A percentile compares a stretch with the other conserved stretches of the same genome.
Conservation (phyloP, 1,140 invertebrate genomes). For the Leucophenga varia region DNA sequence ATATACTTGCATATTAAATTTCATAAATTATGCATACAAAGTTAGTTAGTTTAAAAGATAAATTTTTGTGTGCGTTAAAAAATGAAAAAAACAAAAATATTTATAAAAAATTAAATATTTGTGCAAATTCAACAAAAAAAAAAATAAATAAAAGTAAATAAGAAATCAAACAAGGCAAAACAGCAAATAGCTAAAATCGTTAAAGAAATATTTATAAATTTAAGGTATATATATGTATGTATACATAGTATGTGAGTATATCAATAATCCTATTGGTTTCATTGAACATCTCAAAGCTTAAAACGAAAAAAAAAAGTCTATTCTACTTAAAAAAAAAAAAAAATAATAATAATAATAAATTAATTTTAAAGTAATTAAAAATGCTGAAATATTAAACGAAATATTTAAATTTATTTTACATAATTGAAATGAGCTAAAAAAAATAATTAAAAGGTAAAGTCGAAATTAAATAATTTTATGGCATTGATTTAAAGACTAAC, state of each 20-base stretch:
- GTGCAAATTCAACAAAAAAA: not conserved
- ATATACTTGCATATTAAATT: slow-evolving; percentile 33
- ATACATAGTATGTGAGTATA: slow-evolving; percentile 10
- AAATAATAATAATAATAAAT: slow-evolving; percentile 15
- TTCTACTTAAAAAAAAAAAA: slow-evolving; percentile 10
- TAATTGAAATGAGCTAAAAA: too few relatives aligned
- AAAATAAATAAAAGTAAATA: not conserved
- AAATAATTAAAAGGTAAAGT: too few relatives aligned
- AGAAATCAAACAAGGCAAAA: too few relatives aligned
- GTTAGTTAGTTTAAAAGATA: not conserved
- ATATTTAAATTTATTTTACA: too few relatives aligned
- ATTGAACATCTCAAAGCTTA: slow-evolving; percentile 43
- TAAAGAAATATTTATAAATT: slow-evolving; percentile 1
- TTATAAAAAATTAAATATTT: too few relatives aligned
- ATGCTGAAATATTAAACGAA: too few relatives aligned
- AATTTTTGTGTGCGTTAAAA: not conserved
- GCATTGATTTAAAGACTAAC: too few relatives aligned
- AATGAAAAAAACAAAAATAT: too few relatives aligned
- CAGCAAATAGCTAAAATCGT: too few relatives aligned
- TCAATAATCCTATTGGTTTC: slow-evolving; percentile 47
- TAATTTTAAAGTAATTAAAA: too few relatives aligned
- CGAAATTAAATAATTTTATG: too few relatives aligned
- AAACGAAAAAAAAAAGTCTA: too few relatives aligned
- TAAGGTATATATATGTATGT: not conserved
- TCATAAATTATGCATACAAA: slow-evolving; percentile 1